Conservation (phyloP, 2,113 vertebrate species). For the Callopanchax toddi region DNA sequence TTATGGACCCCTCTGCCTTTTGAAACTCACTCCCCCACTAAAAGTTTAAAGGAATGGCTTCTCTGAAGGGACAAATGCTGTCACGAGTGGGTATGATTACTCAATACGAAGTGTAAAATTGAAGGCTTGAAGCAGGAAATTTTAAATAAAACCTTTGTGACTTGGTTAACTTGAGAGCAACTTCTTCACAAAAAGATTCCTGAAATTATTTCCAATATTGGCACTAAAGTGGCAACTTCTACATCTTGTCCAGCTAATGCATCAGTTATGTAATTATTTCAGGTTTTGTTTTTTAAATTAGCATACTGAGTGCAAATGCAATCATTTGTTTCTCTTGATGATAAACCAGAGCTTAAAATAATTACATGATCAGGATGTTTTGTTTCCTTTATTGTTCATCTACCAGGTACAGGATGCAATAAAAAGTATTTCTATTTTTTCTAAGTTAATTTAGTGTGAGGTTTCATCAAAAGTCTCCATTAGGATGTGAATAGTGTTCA, state of each 20-base stretch:
- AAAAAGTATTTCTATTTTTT: too few species aligned
- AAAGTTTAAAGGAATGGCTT: constrained; percentile 8
- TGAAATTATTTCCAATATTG: too few species aligned
- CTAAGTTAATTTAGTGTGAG: constrained; percentile 27
- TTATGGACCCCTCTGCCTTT: background rate
- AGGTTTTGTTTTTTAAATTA: too few species aligned
- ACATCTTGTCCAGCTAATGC: background rate
- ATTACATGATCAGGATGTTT: too few species aligned
- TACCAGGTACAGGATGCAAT: too few species aligned
- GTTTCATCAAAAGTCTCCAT: constrained; percentile 16
- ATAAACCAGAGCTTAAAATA: background rate
- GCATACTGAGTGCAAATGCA: background rate
- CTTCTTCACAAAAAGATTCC: constrained; percentile 7
- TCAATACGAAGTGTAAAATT: constrained; percentile 19
- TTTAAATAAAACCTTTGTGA: constrained; percentile 12
- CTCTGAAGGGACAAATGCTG: constrained; percentile 3
- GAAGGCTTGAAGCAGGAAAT: constrained; percentile 16
- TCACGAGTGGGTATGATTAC: constrained; percentile 9
- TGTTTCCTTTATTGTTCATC: too few species aligned
- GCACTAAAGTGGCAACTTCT: background rate
- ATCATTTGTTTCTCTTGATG: constrained; percentile 11
- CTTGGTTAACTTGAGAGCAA: background rate
- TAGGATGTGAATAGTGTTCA: constrained; percentile 25
- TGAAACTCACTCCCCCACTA: background rate
- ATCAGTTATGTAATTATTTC: background rate